Conservation (phyloP, 2,888 invertebrate genomes). For the Adela reaumurella region DNA sequence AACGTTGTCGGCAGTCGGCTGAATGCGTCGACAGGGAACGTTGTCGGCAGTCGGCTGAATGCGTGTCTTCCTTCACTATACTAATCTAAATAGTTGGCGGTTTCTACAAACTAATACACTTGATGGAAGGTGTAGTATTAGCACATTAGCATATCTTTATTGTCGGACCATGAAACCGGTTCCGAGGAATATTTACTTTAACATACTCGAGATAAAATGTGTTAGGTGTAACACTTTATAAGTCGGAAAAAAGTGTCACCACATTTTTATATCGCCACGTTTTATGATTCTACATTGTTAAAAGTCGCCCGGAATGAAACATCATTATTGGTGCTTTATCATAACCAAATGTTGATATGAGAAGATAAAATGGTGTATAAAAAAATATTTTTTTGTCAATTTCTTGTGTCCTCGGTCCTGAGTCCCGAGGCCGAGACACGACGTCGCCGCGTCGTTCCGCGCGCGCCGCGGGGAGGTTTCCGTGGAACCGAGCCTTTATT, state of each 20-base stretch:
- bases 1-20: too few relatives aligned
- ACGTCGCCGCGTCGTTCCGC: constrained; percentile 41
- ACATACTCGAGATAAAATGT: neutral
- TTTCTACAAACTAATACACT: too few relatives aligned
- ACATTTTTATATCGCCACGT: constrained; percentile 11
- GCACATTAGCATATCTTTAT: too few relatives aligned
- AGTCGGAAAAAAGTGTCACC: constrained; percentile 13
- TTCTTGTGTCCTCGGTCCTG: neutral
- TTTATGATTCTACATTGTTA: constrained; percentile 24
- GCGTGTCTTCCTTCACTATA: too few relatives aligned
- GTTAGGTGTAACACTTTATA: neutral
- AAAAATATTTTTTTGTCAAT: constrained; percentile 37
- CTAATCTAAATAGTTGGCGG: too few relatives aligned
- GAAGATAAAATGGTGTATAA: constrained; percentile 36
- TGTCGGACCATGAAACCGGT: too few relatives aligned
- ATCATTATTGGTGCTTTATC: constrained; percentile 56
- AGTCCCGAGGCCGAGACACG: constrained; percentile 27
- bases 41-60: too few relatives aligned
- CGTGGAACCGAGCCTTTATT: constrained; percentile 24
- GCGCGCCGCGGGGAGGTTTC: constrained; percentile 49
- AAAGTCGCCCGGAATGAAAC: constrained; percentile 46
- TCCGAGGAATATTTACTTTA: too few relatives aligned
- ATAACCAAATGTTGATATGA: constrained; percentile 41
- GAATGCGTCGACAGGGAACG: too few relatives aligned
- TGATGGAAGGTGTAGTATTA: too few relatives aligned